These are phyloP conservation scores for Siniperca knerii DNA, from an alignment of 2,113 vertebrate species.

Conservation along the genomic window DNA sequence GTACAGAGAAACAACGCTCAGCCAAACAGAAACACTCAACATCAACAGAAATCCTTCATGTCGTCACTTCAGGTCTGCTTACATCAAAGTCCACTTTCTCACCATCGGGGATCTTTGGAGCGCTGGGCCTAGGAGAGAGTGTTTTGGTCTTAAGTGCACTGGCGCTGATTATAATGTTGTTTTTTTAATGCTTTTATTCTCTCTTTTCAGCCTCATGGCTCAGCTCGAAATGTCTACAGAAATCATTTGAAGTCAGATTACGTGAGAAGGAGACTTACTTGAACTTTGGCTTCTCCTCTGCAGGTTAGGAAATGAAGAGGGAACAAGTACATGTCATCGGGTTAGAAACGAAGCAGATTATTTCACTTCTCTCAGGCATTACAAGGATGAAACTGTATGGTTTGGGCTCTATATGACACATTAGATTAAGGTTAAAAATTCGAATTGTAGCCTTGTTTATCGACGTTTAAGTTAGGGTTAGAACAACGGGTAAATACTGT, in stretches of 20 bases:
- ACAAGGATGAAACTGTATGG: slow-evolving; percentile 26
- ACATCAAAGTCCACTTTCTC: slow-evolving; percentile 99
- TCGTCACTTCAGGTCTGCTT: slow-evolving; percentile 73
- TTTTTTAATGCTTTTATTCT: background rate
- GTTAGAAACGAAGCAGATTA: slow-evolving; percentile 75
- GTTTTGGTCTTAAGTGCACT: background rate
- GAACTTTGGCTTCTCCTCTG: slow-evolving; percentile 94
- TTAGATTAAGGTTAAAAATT: slow-evolving; percentile 15
- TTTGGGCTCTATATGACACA: background rate
- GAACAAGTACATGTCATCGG: slow-evolving; percentile 78
- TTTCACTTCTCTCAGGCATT: slow-evolving; percentile 52
- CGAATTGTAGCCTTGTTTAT: background rate
- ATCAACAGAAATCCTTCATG: background rate
- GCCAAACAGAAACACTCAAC: background rate
- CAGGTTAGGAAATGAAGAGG: slow-evolving; percentile 77
- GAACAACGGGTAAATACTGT: background rate
- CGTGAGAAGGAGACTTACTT: slow-evolving; percentile 87
- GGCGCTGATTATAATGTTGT: background rate
- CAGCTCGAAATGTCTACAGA: background rate
- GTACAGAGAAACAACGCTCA: background rate
- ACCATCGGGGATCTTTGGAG: slow-evolving; percentile 97
- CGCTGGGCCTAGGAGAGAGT: slow-evolving; percentile 85
- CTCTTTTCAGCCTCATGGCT: background rate
- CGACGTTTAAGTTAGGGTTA: slow-evolving; percentile 36
- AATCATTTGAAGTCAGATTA: slow-evolving; percentile 22